Evolutionary conservation across 2,113 vertebrate genomes (phyloP).

Genomic region (Pelodiscus sinensis): DNA sequence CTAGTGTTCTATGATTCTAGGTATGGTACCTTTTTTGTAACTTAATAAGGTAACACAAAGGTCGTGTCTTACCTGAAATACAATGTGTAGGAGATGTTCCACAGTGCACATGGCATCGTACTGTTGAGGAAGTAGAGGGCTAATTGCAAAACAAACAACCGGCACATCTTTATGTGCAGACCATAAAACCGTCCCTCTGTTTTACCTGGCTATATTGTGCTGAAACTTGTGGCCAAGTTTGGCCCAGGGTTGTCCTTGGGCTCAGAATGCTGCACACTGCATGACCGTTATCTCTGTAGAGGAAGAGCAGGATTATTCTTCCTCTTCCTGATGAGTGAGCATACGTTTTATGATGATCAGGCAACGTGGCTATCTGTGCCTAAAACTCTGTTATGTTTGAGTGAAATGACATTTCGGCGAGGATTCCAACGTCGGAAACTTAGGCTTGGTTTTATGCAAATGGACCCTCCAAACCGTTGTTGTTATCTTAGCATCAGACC

Average conservation of each 20-base stretch:
- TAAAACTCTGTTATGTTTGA: not conserved
- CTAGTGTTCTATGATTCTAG: too few relatives aligned
- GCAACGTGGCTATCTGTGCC: not conserved
- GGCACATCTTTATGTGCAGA: not conserved
- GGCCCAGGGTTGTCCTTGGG: not conserved
- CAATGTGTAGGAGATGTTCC: not conserved
- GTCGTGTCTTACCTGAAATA: not conserved
- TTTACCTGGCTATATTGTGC: not conserved
- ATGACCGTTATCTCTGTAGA: not conserved
- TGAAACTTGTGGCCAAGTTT: not conserved
- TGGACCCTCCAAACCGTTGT: not conserved
- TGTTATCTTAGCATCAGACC: too few relatives aligned
- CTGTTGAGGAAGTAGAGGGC: not conserved
- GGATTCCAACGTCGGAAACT: not conserved
- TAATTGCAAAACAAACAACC: not conserved
- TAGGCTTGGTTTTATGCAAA: not conserved
- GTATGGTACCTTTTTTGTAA: not conserved
- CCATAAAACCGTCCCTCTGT: not conserved
- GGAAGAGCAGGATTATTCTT: not conserved
- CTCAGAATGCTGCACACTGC: not conserved
- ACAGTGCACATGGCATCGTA: not conserved
- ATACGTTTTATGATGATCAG: not conserved
- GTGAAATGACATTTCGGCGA: not conserved
- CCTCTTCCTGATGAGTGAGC: not conserved
- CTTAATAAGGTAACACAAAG: not conserved